Conservation (phyloP, 2,113 vertebrate species). For the Labeo rohita region DNA sequence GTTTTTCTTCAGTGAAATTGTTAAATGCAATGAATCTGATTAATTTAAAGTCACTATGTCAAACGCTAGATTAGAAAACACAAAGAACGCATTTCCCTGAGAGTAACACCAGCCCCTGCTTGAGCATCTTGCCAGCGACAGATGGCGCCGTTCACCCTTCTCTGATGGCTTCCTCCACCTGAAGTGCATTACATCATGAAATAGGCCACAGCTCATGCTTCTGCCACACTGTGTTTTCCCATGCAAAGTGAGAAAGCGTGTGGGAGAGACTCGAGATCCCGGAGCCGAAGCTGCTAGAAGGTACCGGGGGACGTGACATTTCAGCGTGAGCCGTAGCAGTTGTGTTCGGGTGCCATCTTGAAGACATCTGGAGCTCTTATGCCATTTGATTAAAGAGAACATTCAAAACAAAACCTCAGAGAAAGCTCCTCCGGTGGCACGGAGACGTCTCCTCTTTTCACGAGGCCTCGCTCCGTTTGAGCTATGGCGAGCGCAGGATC, state of each 20-base stretch:
- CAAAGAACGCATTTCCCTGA: neutral
- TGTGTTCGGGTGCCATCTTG: slow-evolving; percentile 44
- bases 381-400: slow-evolving; percentile 59
- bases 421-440: neutral
- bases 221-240: slow-evolving; percentile 37
- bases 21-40: neutral
- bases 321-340: slow-evolving; percentile 34
- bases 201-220: slow-evolving; percentile 37
- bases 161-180: neutral
- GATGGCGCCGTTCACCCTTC: slow-evolving; percentile 49
- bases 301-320: slow-evolving; percentile 65
- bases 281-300: neutral
- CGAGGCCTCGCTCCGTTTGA: neutral
- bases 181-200: slow-evolving; percentile 53
- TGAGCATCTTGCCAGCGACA: slow-evolving; percentile 23
- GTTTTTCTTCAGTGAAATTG: neutral
- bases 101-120: neutral
- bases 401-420: slow-evolving; percentile 9
- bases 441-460: neutral
- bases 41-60: neutral
- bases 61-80: neutral
- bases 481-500: neutral
- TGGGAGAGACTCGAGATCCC: slow-evolving; percentile 7
- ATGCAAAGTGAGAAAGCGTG: neutral
- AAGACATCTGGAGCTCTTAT: slow-evolving; percentile 56